Base-by-base conservation (phyloP, 2,888 invertebrate genomes). In the Harpagoxenus sublaevis region DNA sequence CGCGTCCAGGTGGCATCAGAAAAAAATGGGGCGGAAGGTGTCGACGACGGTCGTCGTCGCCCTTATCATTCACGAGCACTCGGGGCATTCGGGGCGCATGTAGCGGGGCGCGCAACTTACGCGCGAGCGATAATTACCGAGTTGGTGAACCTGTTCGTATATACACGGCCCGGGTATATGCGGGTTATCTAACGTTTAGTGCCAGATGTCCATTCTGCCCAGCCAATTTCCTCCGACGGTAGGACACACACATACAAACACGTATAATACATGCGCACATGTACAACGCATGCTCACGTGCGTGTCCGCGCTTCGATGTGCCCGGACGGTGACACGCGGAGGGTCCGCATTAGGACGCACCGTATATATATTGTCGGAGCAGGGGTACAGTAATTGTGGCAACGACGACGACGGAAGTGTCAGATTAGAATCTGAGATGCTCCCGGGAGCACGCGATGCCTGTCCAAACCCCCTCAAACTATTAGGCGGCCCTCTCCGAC, bases 401-500 rank as follows among this genome's bases (percentile, higher is more conserved):
- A 85, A 91, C 88, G 91, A 92, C 92, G 93, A 93, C 94, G 94
- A 78, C 78, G 78, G 94, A 94, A 94, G 93, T 94, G 94, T 93
- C 93, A 93, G 94, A 94, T 94, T 93, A 93, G 90, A 93, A 94
- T 94, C 94, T 93, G 94, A 94, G 94, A 94, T 94, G 93, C 92
- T 93, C 92, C 92, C 89, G 89, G 88, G 90, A 91, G 88, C 91
- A 91, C 91, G 91, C 91, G 90, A 93, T 92, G 92, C 85, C 86
- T 89, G 90, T 87, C 88, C 90, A 84, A 88, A 82, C 92, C 89
- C 90, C 85, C 91, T 86, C 82, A 87, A 88, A 90, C 88, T 91
- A 92, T 91, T 91, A 90, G 90, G 73, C 88, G 70, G 63, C 74
- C 66, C 71, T 81, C 81, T 57, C 63, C 28, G 35, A 35, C 63